Conservation (phyloP, 2,113 vertebrate genomes). For the Ictidomys tridecemlineatus region DNA sequence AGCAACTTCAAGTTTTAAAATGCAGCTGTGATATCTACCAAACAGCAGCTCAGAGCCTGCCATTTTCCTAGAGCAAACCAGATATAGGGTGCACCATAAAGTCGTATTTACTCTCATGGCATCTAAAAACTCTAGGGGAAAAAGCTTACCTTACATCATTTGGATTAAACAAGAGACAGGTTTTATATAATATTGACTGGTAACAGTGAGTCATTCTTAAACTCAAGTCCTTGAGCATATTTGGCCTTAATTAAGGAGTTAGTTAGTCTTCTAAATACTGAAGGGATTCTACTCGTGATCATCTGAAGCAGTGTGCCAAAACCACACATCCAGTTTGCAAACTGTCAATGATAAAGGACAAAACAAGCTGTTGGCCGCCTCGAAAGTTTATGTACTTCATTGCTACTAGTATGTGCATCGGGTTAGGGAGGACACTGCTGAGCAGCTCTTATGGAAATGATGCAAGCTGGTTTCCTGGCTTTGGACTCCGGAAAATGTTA, state of each 20-base stretch:
- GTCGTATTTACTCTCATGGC: neutral
- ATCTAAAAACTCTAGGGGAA: neutral
- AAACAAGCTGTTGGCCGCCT: neutral
- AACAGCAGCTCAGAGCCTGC: neutral
- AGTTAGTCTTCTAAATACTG: neutral
- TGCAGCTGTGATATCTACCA: neutral
- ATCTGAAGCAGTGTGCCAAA: neutral
- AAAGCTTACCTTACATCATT: neutral
- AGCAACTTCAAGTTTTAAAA: conserved; percentile 18
- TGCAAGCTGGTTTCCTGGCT: neutral
- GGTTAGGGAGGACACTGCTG: neutral
- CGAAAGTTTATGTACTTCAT: neutral
- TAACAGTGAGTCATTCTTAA: neutral
- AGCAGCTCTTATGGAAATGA: neutral
- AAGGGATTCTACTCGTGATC: neutral
- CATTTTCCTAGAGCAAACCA: neutral
- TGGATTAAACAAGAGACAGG: neutral
- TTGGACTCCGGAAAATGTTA: conserved; percentile 18
- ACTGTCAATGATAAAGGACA: neutral
- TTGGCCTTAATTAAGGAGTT: neutral
- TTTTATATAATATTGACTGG: neutral
- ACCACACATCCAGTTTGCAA: neutral
- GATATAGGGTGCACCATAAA: neutral
- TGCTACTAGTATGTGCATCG: neutral
- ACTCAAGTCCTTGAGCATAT: neutral